These are phyloP conservation scores for Pterobdella sp. DNA, from an alignment of 2,888 invertebrate genomes.

Conservation along the genomic window DNA sequence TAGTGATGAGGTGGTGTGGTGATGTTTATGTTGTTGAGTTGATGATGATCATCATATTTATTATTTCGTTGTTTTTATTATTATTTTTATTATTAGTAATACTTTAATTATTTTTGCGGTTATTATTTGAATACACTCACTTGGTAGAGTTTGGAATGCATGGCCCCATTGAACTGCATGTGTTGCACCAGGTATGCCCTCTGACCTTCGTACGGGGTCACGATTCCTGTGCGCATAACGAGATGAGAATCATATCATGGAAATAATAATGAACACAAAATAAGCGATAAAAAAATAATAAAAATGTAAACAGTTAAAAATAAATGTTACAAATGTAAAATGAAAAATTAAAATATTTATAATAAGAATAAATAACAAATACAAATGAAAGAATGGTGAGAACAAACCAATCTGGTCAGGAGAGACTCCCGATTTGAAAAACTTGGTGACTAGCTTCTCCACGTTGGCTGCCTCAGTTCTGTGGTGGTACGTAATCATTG, in stretches of 20 bases:
- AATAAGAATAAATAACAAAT: no score
- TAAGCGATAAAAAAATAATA: neutral
- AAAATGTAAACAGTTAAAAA: neutral
- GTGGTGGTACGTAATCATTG: constrained; percentile 9
- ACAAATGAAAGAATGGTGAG: no score
- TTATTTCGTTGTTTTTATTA: no score
- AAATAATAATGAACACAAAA: neutral
- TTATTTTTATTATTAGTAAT: no score
- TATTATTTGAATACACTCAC: constrained; percentile 41
- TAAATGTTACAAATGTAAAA: no score
- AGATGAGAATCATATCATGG: neutral
- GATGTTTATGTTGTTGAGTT: no score
- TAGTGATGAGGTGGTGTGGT: neutral
- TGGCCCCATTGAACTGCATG: constrained; percentile 95
- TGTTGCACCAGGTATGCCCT: constrained; percentile 90
- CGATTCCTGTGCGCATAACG: constrained; percentile 49
- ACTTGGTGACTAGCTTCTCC: constrained; percentile 90
- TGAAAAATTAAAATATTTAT: no score
- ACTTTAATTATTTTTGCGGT: no score
- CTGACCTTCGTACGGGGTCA: constrained; percentile 98
- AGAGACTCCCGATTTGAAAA: constrained; percentile 84
- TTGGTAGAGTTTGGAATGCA: constrained; percentile 85
- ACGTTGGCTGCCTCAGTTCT: constrained; percentile 96
- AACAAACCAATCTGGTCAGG: constrained; percentile 94
- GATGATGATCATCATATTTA: no score